Percentiles rank a stretch among this genome's conserved stretches.
phyloP scores from a whole-genome alignment of 1,140 invertebrate species.

The Brachystomella parvula region DNA sequence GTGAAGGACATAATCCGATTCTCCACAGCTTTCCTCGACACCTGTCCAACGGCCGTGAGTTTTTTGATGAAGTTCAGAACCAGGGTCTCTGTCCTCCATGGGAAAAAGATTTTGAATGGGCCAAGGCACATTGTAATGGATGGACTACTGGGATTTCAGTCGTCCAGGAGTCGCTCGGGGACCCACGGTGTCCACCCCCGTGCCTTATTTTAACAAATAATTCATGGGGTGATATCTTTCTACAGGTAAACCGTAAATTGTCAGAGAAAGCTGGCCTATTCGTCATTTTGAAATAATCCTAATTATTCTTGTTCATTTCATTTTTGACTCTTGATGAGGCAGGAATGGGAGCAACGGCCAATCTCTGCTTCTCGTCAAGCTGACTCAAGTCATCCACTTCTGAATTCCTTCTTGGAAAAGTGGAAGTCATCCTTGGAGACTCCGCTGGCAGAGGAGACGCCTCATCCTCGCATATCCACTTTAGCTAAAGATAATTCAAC shows the following conservation, averaged over 20 bases:
- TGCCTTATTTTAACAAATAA: constrained; percentile 20
- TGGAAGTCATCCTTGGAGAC: constrained; percentile 19
- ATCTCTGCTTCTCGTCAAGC: constrained; percentile 2
- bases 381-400: background rate
- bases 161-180: background rate
- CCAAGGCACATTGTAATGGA: constrained; percentile 22
- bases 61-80: constrained; percentile 4
- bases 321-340: background rate
- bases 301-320: background rate
- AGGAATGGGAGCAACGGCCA: constrained; percentile 30
- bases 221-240: constrained; percentile 29
- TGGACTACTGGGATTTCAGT: constrained; percentile 30
- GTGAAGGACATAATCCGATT: constrained; percentile 28
- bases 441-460: background rate
- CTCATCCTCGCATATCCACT: background rate
- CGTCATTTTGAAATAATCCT: background rate
- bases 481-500: background rate
- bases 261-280: background rate
- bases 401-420: constrained; percentile 3
- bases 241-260: constrained; percentile 22
- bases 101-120: constrained; percentile 10
- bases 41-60: constrained; percentile 26
- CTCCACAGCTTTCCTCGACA: constrained; percentile 27
- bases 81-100: constrained; percentile 5
- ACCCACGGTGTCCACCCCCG: constrained; percentile 11